Conservation (phyloP, 2,113 vertebrate genomes). For the Coryphaenoides rupestris region DNA sequence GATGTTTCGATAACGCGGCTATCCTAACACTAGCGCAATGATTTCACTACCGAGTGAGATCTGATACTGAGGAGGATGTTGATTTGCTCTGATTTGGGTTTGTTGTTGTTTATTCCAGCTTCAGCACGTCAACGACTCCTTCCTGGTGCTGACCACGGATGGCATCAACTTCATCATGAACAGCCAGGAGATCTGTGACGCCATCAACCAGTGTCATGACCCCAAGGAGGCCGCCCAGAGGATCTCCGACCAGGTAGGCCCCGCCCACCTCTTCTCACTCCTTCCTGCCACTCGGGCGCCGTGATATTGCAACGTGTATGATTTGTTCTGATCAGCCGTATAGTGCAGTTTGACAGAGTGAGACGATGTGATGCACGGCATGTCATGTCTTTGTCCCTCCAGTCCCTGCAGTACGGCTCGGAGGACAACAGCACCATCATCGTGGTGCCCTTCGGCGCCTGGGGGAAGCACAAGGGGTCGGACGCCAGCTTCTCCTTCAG, state of each 20-base stretch:
- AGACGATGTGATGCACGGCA: too few relatives aligned
- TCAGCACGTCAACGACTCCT: constrained; percentile 85
- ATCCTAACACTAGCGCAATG: too few relatives aligned
- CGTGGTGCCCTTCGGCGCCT: constrained; percentile 93
- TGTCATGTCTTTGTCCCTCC: not conserved
- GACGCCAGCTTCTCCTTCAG: constrained; percentile 91
- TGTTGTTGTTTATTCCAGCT: constrained; percentile 67
- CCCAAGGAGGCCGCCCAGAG: constrained; percentile 89
- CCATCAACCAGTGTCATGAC: constrained; percentile 90
- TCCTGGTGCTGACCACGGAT: constrained; percentile 93
- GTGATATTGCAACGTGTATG: too few relatives aligned
- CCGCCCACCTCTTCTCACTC: not conserved
- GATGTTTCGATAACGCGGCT: too few relatives aligned
- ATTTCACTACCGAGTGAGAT: too few relatives aligned
- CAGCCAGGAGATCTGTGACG: constrained; percentile 95
- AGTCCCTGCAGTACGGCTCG: constrained; percentile 89
- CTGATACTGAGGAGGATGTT: too few relatives aligned
- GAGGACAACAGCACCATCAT: constrained; percentile 95
- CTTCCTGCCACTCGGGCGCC: not conserved
- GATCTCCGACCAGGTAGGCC: constrained; percentile 88
- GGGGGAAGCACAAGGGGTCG: constrained; percentile 88
- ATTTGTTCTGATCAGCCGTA: too few relatives aligned
- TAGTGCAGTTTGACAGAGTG: too few relatives aligned
- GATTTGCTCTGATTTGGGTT: too few relatives aligned
- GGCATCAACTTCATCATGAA: constrained; percentile 98